Evolutionary conservation across 2,888 invertebrate species (phyloP).

Genomic region (Dioctria linearis): DNA sequence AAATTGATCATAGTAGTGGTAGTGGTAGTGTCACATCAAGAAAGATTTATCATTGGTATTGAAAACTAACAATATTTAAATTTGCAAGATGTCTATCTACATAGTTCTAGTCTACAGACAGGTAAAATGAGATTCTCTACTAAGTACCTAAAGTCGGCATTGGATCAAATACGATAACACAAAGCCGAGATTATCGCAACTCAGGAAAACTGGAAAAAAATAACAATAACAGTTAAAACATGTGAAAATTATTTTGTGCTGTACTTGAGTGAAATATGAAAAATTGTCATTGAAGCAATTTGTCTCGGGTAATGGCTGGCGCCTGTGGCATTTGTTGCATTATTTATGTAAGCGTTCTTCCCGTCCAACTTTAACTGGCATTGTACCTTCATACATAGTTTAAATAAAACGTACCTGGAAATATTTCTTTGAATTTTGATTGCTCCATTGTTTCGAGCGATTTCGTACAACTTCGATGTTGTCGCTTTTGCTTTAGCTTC

Average conservation of each 20-base stretch:
- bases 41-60: no score
- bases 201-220: background rate
- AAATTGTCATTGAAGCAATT: constrained; percentile 46
- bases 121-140: no score
- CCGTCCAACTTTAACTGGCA: constrained; percentile 41
- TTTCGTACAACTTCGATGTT: constrained; percentile 24
- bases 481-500: constrained; percentile 24
- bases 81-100: no score
- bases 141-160: no score
- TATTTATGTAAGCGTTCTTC: constrained; percentile 51
- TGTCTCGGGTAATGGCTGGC: constrained; percentile 55
- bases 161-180: no score
- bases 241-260: constrained; percentile 29
- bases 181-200: no score
- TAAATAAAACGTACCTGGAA: constrained; percentile 40
- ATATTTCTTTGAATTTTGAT: constrained; percentile 57
- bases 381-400: background rate
- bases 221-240: constrained; percentile 15
- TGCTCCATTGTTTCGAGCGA: constrained; percentile 55
- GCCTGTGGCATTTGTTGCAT: constrained; percentile 49
- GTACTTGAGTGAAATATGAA: constrained; percentile 43
- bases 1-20: no score
- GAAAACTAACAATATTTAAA: no score
- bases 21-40: no score
- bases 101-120: no score